phyloP scores from a whole-genome alignment of 2,113 vertebrate species.

The Nibea coibor region DNA sequence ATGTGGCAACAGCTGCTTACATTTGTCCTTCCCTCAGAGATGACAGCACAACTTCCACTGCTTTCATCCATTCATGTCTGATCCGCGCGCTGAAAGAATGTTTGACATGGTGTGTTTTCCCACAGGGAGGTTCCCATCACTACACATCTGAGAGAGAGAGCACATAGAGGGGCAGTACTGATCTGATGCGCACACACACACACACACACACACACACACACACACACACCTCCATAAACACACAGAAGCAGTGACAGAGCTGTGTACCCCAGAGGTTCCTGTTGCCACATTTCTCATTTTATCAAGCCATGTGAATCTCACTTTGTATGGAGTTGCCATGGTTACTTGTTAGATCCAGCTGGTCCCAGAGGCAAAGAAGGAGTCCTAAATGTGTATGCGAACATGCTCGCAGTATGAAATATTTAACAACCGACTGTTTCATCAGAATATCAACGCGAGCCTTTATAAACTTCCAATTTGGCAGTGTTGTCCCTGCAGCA shows the following conservation, averaged over 20 bases:
- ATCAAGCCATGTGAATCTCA: conserved; percentile 63
- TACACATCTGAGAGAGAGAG: conserved; percentile 30
- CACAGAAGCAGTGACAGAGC: conserved; percentile 37
- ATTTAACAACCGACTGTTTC: conserved; percentile 55
- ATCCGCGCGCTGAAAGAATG: conserved; percentile 3
- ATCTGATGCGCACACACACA: conserved; percentile 26
- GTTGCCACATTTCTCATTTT: conserved; percentile 71
- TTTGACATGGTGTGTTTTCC: conserved; percentile 47
- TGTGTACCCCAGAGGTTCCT: conserved; percentile 65
- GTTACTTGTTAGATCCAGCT: conserved; percentile 74
- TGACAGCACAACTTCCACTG: neutral
- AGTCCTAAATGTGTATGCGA: conserved; percentile 66
- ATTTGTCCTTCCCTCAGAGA: conserved; percentile 8
- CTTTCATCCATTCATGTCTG: conserved; percentile 31
- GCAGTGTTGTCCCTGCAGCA: neutral
- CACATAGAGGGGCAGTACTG: conserved; percentile 2
- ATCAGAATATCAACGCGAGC: conserved; percentile 29
- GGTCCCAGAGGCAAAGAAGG: conserved; percentile 65
- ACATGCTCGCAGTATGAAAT: conserved; percentile 62
- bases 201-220: conserved; percentile 1
- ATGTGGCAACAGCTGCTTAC: neutral
- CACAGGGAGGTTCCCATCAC: conserved; percentile 37
- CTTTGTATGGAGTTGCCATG: conserved; percentile 79
- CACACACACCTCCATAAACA: conserved; percentile 1
- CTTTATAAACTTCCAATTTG: conserved; percentile 50